These are phyloP conservation scores for Melanotaenia trifasciata DNA, from an alignment of 2,797 vertebrate species.

Conservation along the genomic window DNA sequence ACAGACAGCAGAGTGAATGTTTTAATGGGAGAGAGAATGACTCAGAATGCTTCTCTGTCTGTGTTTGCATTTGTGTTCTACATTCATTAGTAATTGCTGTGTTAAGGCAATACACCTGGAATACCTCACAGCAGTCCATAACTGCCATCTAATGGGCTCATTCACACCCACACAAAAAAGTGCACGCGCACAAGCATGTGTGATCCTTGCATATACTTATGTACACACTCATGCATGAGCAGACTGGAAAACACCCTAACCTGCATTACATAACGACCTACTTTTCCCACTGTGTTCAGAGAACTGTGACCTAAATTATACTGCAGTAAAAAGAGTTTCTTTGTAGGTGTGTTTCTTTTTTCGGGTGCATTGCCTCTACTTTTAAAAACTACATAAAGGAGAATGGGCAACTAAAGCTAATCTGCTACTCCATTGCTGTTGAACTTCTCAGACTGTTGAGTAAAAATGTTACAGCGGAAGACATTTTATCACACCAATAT, in stretches of 20 bases:
- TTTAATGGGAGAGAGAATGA: conserved; percentile 62
- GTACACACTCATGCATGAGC: conserved; percentile 53
- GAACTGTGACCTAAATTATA: conserved; percentile 64
- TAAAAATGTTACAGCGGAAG: neutral
- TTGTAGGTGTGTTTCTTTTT: conserved; percentile 32
- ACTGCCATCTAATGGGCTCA: conserved; percentile 55
- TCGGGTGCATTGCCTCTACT: conserved; percentile 13
- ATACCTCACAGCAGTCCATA: conserved; percentile 44
- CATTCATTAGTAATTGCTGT: conserved; percentile 47
- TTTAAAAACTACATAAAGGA: conserved; percentile 18
- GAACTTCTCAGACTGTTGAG: neutral
- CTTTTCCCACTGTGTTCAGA: conserved; percentile 56
- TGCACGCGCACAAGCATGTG: conserved; percentile 34
- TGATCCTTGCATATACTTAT: conserved; percentile 28
- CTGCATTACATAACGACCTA: conserved; percentile 74
- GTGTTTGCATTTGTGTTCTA: conserved; percentile 17
- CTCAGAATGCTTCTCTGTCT: conserved; percentile 40
- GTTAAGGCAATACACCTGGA: conserved; percentile 58
- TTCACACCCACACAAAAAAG: conserved; percentile 35
- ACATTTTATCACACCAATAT: neutral
- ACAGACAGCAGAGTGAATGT: conserved; percentile 59
- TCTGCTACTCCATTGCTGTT: neutral
- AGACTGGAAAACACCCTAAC: conserved; percentile 77
- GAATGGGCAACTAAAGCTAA: conserved; percentile 1
- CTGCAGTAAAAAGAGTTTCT: conserved; percentile 56